A percentile compares a stretch with the other conserved stretches of the same genome.
Conservation (phyloP, 2,888 invertebrate genomes). For the Caenorhabditis imperialis region DNA sequence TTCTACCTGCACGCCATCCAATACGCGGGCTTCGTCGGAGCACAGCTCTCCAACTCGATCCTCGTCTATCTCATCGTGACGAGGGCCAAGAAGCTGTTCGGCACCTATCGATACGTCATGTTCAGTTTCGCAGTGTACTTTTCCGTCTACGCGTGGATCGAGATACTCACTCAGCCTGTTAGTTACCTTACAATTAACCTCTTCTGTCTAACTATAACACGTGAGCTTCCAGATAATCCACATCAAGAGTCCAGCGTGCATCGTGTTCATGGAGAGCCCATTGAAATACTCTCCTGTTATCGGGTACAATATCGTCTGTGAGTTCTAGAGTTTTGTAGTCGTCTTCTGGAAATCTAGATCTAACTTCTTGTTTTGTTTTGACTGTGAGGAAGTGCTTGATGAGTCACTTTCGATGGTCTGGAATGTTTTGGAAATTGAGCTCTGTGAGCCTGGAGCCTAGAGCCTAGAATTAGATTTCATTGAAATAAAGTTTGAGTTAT, state of each 20-base stretch:
- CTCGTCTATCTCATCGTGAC: slow-evolving; percentile 34
- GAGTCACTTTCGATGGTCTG: no score
- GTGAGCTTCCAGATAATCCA: slow-evolving; percentile 45
- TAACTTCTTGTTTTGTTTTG: no score
- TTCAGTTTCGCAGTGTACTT: slow-evolving; percentile 32
- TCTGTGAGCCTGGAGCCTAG: no score
- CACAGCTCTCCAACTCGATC: slow-evolving; percentile 23
- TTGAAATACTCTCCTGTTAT: slow-evolving; percentile 15
- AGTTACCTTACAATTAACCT: not conserved
- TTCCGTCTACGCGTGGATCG: slow-evolving; percentile 31
- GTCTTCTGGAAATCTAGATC: no score
- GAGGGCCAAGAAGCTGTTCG: slow-evolving; percentile 25
- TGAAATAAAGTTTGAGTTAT: no score
- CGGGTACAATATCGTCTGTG: slow-evolving; percentile 39
- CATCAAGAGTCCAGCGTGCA: slow-evolving; percentile 41
- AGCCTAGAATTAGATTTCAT: no score
- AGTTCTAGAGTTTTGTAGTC: slow-evolving; percentile 13
- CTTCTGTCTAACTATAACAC: no score
- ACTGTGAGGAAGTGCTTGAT: no score
- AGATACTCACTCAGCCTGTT: slow-evolving; percentile 35
- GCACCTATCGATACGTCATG: slow-evolving; percentile 40
- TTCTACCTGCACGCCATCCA: slow-evolving; percentile 27
- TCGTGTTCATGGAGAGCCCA: slow-evolving; percentile 40
- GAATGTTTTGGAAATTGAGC: no score
- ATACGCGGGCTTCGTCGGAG: slow-evolving; percentile 28